Evolutionary conservation across 1,140 invertebrate species (phyloP), one percentile per base, ranked within the genome.

Genomic region (Pissodes strobi): DNA sequence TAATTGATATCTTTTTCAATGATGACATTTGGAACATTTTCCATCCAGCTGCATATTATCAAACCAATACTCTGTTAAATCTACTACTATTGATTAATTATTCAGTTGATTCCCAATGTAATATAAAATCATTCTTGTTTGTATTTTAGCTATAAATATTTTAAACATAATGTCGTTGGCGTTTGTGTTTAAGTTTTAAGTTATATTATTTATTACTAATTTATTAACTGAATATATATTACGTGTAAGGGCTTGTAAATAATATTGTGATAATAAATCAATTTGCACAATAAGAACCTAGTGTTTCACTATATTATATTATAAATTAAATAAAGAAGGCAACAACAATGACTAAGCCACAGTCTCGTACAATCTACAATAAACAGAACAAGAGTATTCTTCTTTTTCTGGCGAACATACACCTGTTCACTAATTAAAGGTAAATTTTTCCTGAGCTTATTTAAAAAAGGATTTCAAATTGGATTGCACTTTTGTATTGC

Each of bases 211-310:
- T 73, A 66, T 71, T 67, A 68, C 43, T 66, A 66, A 66, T 63
- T 64, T 64, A 67, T 67, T 60, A 71, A 71, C 55, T 69, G 58
- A 69, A 69, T 69, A 72, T 69, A 69, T 64, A 70, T 69, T 72
- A 72, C 67, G 73, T 75, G 69, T 73, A 72, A 75, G 72, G 73
- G 73, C 73, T 75, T 75, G 73, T 75, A 75, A 72, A 75, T 75
- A 75, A 72, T 70, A 75, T 75, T 75, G 73, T 75, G 73, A 75
- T 75, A 75, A 68, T 60, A 71, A 74, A 71, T 69, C 64, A 71
- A 75, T 75, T 75, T 75, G 73, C 73, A 75, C 73, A 75, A 73
- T 59, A 62, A 38, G 17, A 1, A 37, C 3, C 25, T 17, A 4
- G 15, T 46, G 5, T 46, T 46, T 46, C 6, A 46, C 15, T 4